phyloP scores from a whole-genome alignment of 2,888 invertebrate genomes.

The Noctua janthina region DNA sequence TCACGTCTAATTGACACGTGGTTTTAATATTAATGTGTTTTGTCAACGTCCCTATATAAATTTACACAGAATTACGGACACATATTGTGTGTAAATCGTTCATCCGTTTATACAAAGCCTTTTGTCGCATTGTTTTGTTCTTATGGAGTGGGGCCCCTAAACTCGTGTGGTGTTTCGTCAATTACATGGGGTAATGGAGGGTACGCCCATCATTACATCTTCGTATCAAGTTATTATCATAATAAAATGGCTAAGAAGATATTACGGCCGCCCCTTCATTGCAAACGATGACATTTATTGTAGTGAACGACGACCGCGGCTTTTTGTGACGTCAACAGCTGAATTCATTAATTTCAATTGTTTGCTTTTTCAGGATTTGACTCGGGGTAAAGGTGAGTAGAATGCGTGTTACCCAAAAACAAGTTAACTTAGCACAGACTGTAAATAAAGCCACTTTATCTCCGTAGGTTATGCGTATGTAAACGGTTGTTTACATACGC shows the following conservation, averaged over 20 bases:
- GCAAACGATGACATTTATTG: slow-evolving; percentile 54
- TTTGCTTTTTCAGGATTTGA: slow-evolving; percentile 33
- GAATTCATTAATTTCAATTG: slow-evolving; percentile 12
- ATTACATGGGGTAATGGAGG: slow-evolving; percentile 58
- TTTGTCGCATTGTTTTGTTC: slow-evolving; percentile 64
- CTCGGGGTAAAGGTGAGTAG: slow-evolving; percentile 5
- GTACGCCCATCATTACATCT: slow-evolving; percentile 62
- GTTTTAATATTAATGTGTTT: slow-evolving; percentile 65
- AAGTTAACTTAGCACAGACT: not conserved
- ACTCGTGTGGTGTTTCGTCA: slow-evolving; percentile 49
- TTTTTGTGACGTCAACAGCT: slow-evolving; percentile 47
- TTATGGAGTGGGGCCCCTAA: slow-evolving; percentile 39
- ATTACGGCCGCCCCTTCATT: slow-evolving; percentile 58
- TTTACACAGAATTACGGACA: slow-evolving; percentile 58
- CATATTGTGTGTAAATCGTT: slow-evolving; percentile 70
- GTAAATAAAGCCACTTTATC: slow-evolving; percentile 36
- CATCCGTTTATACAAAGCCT: slow-evolving; percentile 59
- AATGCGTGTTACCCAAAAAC: not conserved
- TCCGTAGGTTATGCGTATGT: not conserved
- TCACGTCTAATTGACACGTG: slow-evolving; percentile 56
- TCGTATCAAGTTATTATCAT: slow-evolving; percentile 61
- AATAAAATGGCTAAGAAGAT: slow-evolving; percentile 55
- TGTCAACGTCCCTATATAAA: slow-evolving; percentile 44
- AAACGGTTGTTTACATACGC: too few relatives aligned
- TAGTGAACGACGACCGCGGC: slow-evolving; percentile 24